Evolutionary conservation across 2,888 invertebrate species (phyloP), one percentile per base, ranked within the genome.

Genomic region (Acleris emargana): DNA sequence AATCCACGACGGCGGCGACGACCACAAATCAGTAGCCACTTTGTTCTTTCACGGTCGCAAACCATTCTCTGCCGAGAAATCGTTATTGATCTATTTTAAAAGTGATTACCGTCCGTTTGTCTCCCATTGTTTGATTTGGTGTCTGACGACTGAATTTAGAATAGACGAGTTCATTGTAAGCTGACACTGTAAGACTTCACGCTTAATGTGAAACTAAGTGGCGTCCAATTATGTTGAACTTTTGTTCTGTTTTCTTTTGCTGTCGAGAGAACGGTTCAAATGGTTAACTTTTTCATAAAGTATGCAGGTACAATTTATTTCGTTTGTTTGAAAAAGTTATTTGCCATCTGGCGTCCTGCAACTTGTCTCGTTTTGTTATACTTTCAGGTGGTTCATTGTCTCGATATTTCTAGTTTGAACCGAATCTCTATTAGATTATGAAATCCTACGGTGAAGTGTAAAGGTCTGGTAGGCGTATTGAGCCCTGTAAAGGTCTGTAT

Each of bases 21-120:
- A 80, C 83, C 84, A 90, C 90, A 90, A 91, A 91, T 91, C 91
- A 90, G 86, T 78, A 79, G 78, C 80, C 84, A 87, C 87, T 91
- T 90, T 89, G 86, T 84, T 86, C 84, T 85, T 86, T 86, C 86
- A 86, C 80, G 83, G 85, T 78, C 84, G 79, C 78, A 70, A 77
- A 77, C 80, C 77, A 76, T 80, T 81, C 82, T 80, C 76, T 77
- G 73, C 76, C 74, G 76, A 80, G 83, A 80, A 83, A 82, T 79
- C 78, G 77, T 73, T 81, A 81, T 79, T 79, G 79, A 80, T 82
- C 84, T 84, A 83, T 83, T 84, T 86, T 82, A 79, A 85, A 83
- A 85, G 76, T 83, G 83, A 87, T 87, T 82, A 86, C 82, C 77
- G 79, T 76, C 78, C 74, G 77, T 80, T 80, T 76, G 79, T 81